Evolutionary conservation across 2,797 vertebrate genomes (phyloP).

Genomic region (Crossoptilon crossoptilon): DNA sequence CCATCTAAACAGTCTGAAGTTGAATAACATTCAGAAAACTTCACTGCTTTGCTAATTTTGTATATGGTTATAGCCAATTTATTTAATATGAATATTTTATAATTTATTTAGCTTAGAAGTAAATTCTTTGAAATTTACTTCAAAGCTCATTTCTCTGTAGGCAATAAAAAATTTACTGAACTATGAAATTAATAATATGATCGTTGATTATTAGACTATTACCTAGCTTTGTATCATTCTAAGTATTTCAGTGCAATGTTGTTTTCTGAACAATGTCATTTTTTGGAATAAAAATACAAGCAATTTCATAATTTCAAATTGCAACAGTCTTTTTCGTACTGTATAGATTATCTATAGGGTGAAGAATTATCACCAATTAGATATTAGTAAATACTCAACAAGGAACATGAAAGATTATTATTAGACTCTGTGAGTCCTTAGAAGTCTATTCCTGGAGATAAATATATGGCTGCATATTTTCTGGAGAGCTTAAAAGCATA

Average conservation of each 20-base stretch:
- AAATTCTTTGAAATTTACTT: not conserved
- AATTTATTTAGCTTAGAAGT: not conserved
- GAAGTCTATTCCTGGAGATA: not conserved
- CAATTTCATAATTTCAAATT: not conserved
- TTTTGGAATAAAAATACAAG: not conserved
- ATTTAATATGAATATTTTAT: not conserved
- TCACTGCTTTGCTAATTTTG: not conserved
- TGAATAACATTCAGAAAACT: not conserved
- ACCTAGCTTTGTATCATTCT: not conserved
- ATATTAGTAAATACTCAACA: not conserved
- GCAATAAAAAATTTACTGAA: not conserved
- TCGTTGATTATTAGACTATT: not conserved
- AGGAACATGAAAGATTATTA: not conserved
- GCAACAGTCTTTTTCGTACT: not conserved
- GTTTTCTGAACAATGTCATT: not conserved
- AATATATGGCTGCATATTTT: not conserved
- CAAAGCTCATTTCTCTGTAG: not conserved
- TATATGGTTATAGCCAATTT: not conserved
- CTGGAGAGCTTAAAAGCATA: not conserved
- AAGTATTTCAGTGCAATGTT: not conserved
- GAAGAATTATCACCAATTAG: not conserved
- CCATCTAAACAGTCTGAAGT: not conserved
- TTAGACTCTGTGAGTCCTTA: not conserved
- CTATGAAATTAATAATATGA: not conserved
- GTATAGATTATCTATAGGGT: not conserved